These are phyloP conservation scores for Leptinotarsa juncta DNA, from an alignment of 2,888 invertebrate species.

Conservation along the genomic window DNA sequence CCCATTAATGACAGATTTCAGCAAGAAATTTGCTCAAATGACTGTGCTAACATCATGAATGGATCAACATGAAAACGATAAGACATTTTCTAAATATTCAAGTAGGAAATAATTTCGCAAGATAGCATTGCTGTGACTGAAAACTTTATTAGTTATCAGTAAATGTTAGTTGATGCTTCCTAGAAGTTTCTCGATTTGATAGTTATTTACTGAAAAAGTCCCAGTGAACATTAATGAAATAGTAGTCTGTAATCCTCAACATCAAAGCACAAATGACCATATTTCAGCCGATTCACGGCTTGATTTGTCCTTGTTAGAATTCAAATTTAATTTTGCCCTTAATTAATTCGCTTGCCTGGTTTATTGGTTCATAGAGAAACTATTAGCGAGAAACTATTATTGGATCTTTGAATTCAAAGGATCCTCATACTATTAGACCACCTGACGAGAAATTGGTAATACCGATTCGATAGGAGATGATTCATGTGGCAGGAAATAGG, in stretches of 20 bases:
- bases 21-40: no score
- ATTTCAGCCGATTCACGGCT: neutral
- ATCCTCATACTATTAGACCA: neutral
- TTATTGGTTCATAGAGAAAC: neutral
- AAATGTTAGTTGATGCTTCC: neutral
- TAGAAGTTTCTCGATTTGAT: no score
- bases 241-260: neutral
- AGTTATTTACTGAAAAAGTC: neutral
- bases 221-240: neutral
- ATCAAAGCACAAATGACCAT: slow-evolving; percentile 5
- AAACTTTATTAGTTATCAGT: neutral
- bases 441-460: slow-evolving; percentile 1
- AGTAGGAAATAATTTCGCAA: no score
- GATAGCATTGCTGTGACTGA: no score
- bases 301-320: neutral
- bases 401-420: neutral
- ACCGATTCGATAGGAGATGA: slow-evolving; percentile 10
- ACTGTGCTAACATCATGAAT: no score
- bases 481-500: neutral
- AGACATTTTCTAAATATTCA: no score
- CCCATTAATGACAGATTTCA: no score
- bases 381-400: neutral
- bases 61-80: no score
- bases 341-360: neutral
- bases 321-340: neutral